Evolutionary conservation across 2,888 invertebrate species (phyloP), one percentile per base, ranked within the genome.

Genomic region (Clostera curtula): DNA sequence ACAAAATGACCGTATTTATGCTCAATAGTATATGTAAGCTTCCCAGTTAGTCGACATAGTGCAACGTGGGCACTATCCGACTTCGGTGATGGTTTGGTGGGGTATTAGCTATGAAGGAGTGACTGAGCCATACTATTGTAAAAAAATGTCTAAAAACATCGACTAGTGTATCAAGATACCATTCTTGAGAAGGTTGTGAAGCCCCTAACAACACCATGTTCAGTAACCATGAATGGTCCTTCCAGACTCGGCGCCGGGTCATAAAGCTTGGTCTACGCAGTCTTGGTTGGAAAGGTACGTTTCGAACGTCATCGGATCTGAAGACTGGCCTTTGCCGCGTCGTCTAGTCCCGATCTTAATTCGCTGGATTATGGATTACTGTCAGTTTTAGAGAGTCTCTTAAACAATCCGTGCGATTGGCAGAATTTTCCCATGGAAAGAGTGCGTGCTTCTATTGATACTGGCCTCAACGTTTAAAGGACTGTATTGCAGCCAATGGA

Each of bases 1-100:
- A n/a, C 16, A 24, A 24, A 12, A 25, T 21, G 22, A 23, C 22
- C 13, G 14, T 4, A 3, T 23, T 23, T 23, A 23, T 23, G 22
- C 14, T 13, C 22, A 23, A 7, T 14, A 25, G 22, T 31, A 27
- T 33, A 27, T 25, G 10, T 32, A 32, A 37, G 37, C 37, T 35
- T 32, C 32, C 24, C 27, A 35, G 31, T 29, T 26, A 31, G 31
- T 36, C 27, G n/a, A n/a, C n/a, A n/a, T n/a, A n/a, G n/a, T n/a
- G n/a, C n/a, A n/a, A n/a, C n/a, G n/a, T n/a, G n/a, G n/a, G n/a
- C n/a, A n/a, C n/a, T n/a, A n/a, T n/a, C n/a, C n/a, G n/a, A n/a
- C n/a, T n/a, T n/a, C n/a, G n/a, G n/a, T n/a, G n/a, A n/a, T n/a
- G n/a, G n/a, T n/a, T n/a, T n/a, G n/a, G n/a, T n/a, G n/a, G n/a